A percentile compares a stretch with the other conserved stretches of the same genome.
phyloP scores from a whole-genome alignment of 2,113 vertebrate genomes.

The Brachionichthys hirsutus region DNA sequence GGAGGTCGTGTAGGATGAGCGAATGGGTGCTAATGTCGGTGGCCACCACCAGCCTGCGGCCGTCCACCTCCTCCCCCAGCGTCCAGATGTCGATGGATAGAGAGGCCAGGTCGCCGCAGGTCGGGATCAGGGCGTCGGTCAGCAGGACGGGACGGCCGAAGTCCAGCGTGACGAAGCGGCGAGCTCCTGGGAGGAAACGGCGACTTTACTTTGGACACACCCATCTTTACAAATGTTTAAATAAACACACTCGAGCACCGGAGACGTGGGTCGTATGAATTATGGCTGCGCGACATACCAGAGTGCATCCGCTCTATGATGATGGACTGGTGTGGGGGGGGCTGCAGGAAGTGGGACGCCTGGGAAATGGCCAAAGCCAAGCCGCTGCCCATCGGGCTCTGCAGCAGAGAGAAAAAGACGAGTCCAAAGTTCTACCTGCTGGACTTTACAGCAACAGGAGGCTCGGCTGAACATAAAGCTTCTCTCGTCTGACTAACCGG shows the following conservation, averaged over 20 bases:
- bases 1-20: conserved; percentile 93
- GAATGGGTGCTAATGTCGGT: conserved; percentile 99
- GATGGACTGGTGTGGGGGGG: conserved; percentile 98
- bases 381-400: conserved; percentile 92
- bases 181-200: conserved; percentile 81
- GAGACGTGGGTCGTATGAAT: too few relatives aligned
- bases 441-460: too few relatives aligned
- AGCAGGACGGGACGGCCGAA: conserved; percentile 93
- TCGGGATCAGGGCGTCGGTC: conserved; percentile 95
- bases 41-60: conserved; percentile 92
- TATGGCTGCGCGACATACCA: conserved; percentile 70
- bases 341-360: conserved; percentile 96
- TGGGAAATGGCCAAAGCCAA: conserved; percentile 96
- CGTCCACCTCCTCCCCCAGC: conserved; percentile 96
- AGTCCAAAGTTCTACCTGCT: too few relatives aligned
- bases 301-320: conserved; percentile 99
- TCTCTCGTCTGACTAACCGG: conserved; percentile 78
- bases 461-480: too few relatives aligned
- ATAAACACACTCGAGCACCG: not conserved
- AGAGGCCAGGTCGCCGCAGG: conserved; percentile 94
- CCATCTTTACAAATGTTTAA: not conserved
- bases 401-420: conserved; percentile 18
- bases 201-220: not conserved
- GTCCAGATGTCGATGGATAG: conserved; percentile 99
- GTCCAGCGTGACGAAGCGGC: conserved; percentile 95